Evolutionary conservation across 2,888 invertebrate species (phyloP), one percentile per base, ranked within the genome.

Genomic region (Erebia aethiops): DNA sequence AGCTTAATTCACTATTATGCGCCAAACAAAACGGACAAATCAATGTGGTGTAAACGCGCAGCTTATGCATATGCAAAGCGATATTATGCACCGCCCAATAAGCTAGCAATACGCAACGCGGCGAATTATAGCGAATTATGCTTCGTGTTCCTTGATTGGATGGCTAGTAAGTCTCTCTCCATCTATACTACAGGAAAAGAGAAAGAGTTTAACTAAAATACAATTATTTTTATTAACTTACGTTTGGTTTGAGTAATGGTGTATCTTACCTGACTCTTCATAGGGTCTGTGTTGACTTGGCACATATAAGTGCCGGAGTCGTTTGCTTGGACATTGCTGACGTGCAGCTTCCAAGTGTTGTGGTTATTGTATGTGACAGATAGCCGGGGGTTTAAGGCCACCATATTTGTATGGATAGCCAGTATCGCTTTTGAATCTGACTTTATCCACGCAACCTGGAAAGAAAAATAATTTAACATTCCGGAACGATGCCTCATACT

Each of bases 231-330:
- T 18, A 49, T n/a, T 21, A 63, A 62, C 14, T 16, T 16, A 43
- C 10, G 9, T 1, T 43, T 43, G 43, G 43, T 61, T 46, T 8
- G 21, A 62, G 26, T 8, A n/a, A 64, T 57, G 35, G 26, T 46
- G 62, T 46, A 43, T 61, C 80, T 84, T 79, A 97, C 97, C 96
- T 97, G 97, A 88, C 96, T 97, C 81, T 96, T 95, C 97, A 98
- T 97, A 71, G 98, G 98, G 86, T 97, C 97, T 71, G 98, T 98
- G 91, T 98, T 98, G 82, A 98, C 96, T 92, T 98, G 98, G 90
- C 98, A 98, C 98, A 98, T 98, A 93, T 98, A 98, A 67, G 97
- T 97, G 81, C 98, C 98, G 46, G 97, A 97, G 92, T 98, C 98
- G 87, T 97, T 97, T 83, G 97, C 96, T 89, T 98, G 97, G 75